Percentiles rank a stretch among this genome's conserved stretches.
These are phyloP conservation scores for Oostethus manadensis DNA, from an alignment of 2,113 vertebrate species.

Conservation along the genomic window DNA sequence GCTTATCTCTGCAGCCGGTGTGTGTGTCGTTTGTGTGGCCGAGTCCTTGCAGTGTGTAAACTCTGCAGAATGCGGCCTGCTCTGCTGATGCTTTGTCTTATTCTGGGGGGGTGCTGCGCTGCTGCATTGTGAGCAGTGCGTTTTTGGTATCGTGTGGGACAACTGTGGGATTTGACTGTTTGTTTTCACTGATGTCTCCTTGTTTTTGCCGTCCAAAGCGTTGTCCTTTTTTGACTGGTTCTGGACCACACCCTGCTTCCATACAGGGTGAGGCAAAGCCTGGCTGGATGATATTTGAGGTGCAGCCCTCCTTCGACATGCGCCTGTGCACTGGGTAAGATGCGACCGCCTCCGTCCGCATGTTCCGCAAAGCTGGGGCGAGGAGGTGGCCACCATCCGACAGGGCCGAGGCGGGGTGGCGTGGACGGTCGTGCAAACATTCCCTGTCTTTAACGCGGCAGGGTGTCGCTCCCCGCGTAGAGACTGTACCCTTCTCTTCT, in stretches of 20 bases:
- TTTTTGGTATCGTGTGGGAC: slow-evolving; percentile 65
- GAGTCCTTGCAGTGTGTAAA: slow-evolving; percentile 54
- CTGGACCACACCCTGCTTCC: slow-evolving; percentile 27
- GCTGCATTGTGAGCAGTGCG: slow-evolving; percentile 46
- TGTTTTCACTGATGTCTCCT: slow-evolving; percentile 29
- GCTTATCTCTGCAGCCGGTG: slow-evolving; percentile 15
- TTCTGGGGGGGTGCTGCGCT: slow-evolving; percentile 29
- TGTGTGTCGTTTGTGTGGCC: slow-evolving; percentile 55
- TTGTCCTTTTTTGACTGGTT: slow-evolving; percentile 49
- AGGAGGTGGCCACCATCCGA: slow-evolving; percentile 39
- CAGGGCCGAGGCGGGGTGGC: slow-evolving; percentile 67
- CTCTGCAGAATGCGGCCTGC: slow-evolving; percentile 58
- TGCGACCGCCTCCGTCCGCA: slow-evolving; percentile 69
- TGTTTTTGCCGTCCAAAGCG: slow-evolving; percentile 36
- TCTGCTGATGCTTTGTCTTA: slow-evolving; percentile 38
- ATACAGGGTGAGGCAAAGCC: slow-evolving; percentile 64
- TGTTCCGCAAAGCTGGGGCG: slow-evolving; percentile 58
- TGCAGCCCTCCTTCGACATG: slow-evolving; percentile 59
- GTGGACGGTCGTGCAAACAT: slow-evolving; percentile 43
- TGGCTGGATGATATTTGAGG: slow-evolving; percentile 62
- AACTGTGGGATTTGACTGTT: slow-evolving; percentile 40
- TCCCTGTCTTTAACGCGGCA: slow-evolving; percentile 44
- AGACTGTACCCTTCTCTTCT: slow-evolving; percentile 64
- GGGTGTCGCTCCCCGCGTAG: slow-evolving; percentile 56
- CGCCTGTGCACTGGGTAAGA: slow-evolving; percentile 60